These are phyloP conservation scores for Parnassius smintheus DNA, from an alignment of 2,888 invertebrate species.

Conservation along the genomic window DNA sequence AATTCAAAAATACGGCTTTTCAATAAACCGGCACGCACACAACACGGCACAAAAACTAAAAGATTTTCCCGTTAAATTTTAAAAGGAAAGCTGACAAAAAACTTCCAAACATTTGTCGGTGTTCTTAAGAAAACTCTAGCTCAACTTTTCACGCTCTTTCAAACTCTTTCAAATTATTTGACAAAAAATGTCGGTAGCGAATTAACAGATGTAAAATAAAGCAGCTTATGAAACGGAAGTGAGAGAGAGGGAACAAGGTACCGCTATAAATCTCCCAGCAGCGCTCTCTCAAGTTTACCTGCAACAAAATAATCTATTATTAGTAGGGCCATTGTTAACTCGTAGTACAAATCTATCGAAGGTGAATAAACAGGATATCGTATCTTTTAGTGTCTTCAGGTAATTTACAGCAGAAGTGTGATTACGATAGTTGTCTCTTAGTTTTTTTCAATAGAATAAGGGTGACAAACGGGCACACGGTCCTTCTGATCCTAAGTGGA, in stretches of 20 bases:
- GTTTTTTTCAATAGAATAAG: no score
- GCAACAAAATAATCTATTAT: conserved; percentile 17
- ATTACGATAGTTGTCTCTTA: no score
- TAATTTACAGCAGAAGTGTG: no score
- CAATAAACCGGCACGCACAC: no score
- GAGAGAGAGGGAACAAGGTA: background rate
- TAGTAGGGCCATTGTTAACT: conserved; percentile 6
- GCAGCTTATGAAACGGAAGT: background rate
- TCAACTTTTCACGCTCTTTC: background rate
- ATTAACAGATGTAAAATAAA: conserved; percentile 1
- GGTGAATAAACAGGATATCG: background rate
- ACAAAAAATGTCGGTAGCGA: background rate
- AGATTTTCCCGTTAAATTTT: background rate
- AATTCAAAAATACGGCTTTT: no score
- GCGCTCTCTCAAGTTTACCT: conserved; percentile 15
- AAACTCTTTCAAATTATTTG: background rate
- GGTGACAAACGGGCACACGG: no score
- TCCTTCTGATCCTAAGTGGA: no score
- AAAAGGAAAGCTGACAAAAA: background rate
- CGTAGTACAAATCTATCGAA: background rate
- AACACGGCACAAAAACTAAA: no score
- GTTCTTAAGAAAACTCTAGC: conserved; percentile 1
- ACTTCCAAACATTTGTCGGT: background rate
- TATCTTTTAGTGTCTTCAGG: no score
- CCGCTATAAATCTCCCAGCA: conserved; percentile 1